These are phyloP conservation scores for Brienomyrus longianalis DNA, from an alignment of 2,113 vertebrate species.

Conservation along the genomic window DNA sequence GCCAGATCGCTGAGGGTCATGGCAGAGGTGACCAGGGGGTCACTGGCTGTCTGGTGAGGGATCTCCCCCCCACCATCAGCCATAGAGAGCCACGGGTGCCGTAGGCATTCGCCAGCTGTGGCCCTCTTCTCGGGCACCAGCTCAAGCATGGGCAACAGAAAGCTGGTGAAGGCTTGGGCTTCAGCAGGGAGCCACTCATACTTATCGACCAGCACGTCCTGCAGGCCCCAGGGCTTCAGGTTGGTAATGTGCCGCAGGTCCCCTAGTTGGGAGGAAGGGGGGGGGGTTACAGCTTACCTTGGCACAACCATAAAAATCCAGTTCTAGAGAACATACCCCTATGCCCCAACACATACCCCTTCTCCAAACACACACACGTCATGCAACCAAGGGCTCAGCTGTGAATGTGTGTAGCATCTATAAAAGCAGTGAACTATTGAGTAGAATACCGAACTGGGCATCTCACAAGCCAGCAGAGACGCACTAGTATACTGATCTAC, in stretches of 20 bases:
- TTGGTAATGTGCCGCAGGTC: constrained; percentile 98
- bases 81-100: constrained; percentile 79
- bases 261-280: constrained; percentile 55
- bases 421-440: background rate
- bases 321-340: background rate
- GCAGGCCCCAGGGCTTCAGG: constrained; percentile 94
- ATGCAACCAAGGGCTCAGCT: background rate
- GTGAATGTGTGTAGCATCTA: background rate
- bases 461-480: background rate
- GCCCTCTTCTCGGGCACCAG: constrained; percentile 90
- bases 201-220: constrained; percentile 91
- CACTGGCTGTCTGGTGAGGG: background rate
- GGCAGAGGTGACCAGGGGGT: constrained; percentile 3
- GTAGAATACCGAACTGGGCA: background rate
- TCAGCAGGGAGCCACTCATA: constrained; percentile 90
- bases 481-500: background rate
- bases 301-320: background rate
- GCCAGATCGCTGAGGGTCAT: background rate
- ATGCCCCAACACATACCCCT: too few relatives aligned
- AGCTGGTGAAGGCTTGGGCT: constrained; percentile 84
- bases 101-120: constrained; percentile 84
- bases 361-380: background rate
- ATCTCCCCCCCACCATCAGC: background rate
- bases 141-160: constrained; percentile 94
- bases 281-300: background rate